Evolutionary conservation across 2,797 vertebrate genomes (phyloP).

Genomic region (Tolypeutes matacus): DNA sequence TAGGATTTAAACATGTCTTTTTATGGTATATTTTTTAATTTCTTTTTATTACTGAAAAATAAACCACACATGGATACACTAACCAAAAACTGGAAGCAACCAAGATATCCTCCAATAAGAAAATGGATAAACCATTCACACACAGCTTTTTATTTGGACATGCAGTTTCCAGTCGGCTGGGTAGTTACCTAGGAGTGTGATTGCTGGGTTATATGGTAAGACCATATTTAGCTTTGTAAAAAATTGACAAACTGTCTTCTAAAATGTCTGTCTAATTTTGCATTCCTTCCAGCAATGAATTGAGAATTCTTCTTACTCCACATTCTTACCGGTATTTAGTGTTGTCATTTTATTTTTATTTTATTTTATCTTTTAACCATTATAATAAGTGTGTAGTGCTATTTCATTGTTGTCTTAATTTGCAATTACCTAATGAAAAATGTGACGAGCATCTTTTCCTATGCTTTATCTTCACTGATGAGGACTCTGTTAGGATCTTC

Average conservation of each 20-base stretch:
- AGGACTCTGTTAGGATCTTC: conserved; percentile 7
- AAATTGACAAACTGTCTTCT: background rate
- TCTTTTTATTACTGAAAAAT: background rate
- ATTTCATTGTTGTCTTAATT: background rate
- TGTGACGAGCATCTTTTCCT: background rate
- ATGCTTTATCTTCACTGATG: background rate
- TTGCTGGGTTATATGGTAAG: background rate
- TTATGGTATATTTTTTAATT: background rate
- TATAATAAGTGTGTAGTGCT: background rate
- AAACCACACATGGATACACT: background rate
- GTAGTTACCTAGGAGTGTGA: background rate
- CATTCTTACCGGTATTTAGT: background rate
- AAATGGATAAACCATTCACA: background rate
- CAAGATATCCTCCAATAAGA: no score
- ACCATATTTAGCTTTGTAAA: conserved; percentile 31
- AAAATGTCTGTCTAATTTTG: background rate
- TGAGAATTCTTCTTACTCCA: background rate
- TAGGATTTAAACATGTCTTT: background rate
- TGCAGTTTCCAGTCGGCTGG: background rate
- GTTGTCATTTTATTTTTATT: background rate
- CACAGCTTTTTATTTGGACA: background rate
- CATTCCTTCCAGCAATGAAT: background rate
- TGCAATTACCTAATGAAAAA: background rate
- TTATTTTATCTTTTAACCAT: background rate
- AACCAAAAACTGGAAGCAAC: no score